Base-by-base conservation (phyloP, 2,888 invertebrate genomes). In the Hypercompe scribonia region DNA sequence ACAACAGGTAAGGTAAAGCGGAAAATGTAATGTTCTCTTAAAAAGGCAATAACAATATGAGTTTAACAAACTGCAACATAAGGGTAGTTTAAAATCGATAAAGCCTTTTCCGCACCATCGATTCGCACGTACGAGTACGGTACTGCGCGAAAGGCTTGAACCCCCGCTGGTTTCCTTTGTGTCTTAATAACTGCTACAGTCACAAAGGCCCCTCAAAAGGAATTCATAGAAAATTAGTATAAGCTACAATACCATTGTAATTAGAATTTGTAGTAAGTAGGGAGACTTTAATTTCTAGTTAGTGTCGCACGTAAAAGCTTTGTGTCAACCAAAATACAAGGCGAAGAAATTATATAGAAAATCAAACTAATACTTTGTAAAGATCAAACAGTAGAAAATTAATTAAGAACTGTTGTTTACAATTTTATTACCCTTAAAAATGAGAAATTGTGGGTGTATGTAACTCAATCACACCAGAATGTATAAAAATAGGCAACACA, bases 41-140 rank as follows among this genome's bases (percentile, higher is more conserved):
- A 79, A 87, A 88, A 87, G 90, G 90, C 90, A 91, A 92, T 92
- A 91, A 91, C 90, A 90, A 91, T 91, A 90, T 87, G 88, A 90
- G 90, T 90, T 90, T 89, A 90, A 91, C 90, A 90, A 90, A 90
- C 85, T 90, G 88, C 89, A 88, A 87, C 88, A 88, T 87, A 86
- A 88, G 87, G 88, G 89, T 90, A 89, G 88, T 90, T 90, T 89
- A 85, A 88, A 90, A 91, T 92, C 91, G 89, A 92, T 91, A 91
- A 88, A 90, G 89, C 85, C 77, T 88, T 91, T 91, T 91, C 90
- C 88, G 83, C 89, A 76, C 90, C 91, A 91, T 92, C 89, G 90
- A 89, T 88, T 90, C 84, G 85, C 86, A 89, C 86, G 86, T 90
- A 89, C 86, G 81, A 85, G 83, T 81, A 78, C 71, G 66, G 74